phyloP scores from a whole-genome alignment of 2,888 invertebrate genomes.

The Syritta pipiens region DNA sequence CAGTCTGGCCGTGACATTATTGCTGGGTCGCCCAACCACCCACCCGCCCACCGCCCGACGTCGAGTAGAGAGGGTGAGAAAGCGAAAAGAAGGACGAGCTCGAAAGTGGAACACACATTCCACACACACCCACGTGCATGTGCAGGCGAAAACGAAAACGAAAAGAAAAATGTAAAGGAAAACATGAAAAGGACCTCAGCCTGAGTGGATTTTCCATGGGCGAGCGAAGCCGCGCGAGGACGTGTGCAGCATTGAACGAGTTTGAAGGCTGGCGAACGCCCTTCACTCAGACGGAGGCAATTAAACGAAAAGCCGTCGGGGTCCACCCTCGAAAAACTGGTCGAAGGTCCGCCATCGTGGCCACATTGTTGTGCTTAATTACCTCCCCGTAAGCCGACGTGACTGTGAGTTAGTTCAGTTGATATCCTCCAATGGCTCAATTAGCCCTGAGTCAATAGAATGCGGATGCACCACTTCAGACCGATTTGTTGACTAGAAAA shows the following conservation, averaged over 20 bases:
- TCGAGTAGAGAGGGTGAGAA: constrained; percentile 4
- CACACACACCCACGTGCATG: constrained; percentile 18
- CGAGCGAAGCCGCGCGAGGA: constrained; percentile 7
- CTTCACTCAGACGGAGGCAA: constrained; percentile 48
- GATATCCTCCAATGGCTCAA: constrained; percentile 59
- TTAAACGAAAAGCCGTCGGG: constrained; percentile 45
- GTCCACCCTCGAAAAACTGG: constrained; percentile 33
- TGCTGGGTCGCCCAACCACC: constrained; percentile 41
- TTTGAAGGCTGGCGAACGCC: constrained; percentile 62
- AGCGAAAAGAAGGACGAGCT: constrained; percentile 52
- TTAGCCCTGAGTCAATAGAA: constrained; percentile 56
- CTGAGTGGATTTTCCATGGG: constrained; percentile 43
- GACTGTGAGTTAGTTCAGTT: constrained; percentile 52
- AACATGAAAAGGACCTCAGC: constrained; percentile 35
- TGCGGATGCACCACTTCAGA: too few relatives aligned
- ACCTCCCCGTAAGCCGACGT: constrained; percentile 39
- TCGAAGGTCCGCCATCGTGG: constrained; percentile 31
- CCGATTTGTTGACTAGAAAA: too few relatives aligned
- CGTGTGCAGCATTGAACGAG: constrained; percentile 48
- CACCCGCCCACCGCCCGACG: background rate
- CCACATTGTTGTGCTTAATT: constrained; percentile 46
- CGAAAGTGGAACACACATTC: constrained; percentile 52
- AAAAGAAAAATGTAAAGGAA: constrained; percentile 31
- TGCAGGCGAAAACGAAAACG: too few relatives aligned
- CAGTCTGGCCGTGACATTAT: constrained; percentile 69